Conservation (phyloP, 2,797 vertebrate genomes). For the Melopsittacus undulatus region DNA sequence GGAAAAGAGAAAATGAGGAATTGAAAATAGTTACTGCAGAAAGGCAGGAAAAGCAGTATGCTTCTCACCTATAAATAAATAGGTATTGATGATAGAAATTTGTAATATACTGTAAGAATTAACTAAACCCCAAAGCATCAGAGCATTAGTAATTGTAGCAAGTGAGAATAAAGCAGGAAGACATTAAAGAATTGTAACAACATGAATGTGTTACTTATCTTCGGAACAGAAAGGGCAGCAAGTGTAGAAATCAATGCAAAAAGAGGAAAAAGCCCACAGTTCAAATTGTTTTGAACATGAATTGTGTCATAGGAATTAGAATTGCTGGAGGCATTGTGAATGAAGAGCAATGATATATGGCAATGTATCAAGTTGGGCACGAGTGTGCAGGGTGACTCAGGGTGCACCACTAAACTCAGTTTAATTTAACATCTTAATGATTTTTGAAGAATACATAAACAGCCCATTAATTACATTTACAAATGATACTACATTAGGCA, state of each 20-base stretch:
- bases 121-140: neutral
- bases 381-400: slow-evolving; percentile 34
- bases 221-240: neutral
- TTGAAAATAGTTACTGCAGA: neutral
- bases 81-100: neutral
- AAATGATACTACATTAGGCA: neutral
- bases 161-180: neutral
- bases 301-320: neutral
- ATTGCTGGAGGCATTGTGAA: slow-evolving; percentile 28
- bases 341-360: slow-evolving; percentile 52
- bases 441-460: slow-evolving; percentile 51
- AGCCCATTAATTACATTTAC: slow-evolving; percentile 59
- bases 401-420: slow-evolving; percentile 40
- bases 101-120: neutral
- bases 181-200: neutral
- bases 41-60: neutral
- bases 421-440: slow-evolving; percentile 69
- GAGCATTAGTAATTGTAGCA: neutral
- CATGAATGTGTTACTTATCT: neutral
- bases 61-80: neutral
- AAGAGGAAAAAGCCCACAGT: rapidly evolving
- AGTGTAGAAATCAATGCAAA: neutral
- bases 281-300: neutral
- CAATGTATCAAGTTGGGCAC: slow-evolving; percentile 24
- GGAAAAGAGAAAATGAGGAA: neutral